Conservation (phyloP, 2,888 invertebrate genomes). For the Tetanocera ferruginea region DNA sequence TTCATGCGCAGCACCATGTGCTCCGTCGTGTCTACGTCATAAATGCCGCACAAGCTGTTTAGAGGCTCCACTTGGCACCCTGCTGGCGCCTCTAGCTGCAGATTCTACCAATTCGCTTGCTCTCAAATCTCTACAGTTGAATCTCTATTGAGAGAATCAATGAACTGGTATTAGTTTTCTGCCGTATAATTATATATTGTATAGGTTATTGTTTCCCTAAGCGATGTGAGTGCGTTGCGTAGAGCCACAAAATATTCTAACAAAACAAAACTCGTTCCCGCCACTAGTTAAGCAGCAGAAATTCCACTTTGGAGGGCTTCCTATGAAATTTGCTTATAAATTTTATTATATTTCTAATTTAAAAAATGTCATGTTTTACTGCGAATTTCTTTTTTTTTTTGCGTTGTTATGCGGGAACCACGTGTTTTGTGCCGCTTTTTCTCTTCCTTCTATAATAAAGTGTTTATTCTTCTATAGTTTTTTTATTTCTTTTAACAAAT, state of each 20-base stretch:
- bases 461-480: background rate
- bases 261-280: no score
- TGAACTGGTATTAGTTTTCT: background rate
- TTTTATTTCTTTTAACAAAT: background rate
- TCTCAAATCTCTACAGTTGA: background rate
- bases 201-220: no score
- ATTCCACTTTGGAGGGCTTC: no score
- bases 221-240: no score
- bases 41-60: background rate
- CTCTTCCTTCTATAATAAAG: background rate
- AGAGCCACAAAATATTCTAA: no score
- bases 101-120: background rate
- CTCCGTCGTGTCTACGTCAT: conserved; percentile 39
- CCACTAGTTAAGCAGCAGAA: no score
- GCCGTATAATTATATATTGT: background rate
- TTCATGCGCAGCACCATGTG: conserved; percentile 66
- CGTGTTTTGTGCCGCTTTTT: conserved; percentile 7
- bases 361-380: no score
- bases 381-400: background rate
- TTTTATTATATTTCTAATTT: no score
- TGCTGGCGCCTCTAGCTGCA: background rate
- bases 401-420: background rate
- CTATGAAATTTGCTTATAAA: no score
- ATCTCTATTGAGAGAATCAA: background rate
- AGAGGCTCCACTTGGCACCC: conserved; percentile 26